Percentiles rank a stretch among this genome's conserved stretches.
Evolutionary conservation across 2,113 vertebrate genomes (phyloP).

Genomic region (Notothenia coriiceps): DNA sequence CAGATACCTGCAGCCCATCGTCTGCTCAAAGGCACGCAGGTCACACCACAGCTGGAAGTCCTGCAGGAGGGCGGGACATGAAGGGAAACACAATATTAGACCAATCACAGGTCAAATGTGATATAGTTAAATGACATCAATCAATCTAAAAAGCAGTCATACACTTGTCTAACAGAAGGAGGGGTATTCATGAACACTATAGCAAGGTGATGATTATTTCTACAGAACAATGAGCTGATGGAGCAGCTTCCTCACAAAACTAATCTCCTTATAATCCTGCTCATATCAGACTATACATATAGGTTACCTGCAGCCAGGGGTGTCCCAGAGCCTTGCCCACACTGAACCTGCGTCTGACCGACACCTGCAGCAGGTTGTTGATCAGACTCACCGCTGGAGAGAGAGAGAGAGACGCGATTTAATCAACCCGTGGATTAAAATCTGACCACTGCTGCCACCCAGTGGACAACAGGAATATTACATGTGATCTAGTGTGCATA

Average conservation of each 20-base stretch:
- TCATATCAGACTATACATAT: not conserved
- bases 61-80: conserved; percentile 49
- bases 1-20: conserved; percentile 79
- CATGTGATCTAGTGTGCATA: too few relatives aligned
- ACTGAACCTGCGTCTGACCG: conserved; percentile 78
- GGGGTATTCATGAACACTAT: too few relatives aligned
- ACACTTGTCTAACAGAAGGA: too few relatives aligned
- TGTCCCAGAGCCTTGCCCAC: conserved; percentile 84
- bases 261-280: not conserved
- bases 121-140: too few relatives aligned
- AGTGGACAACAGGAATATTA: conserved; percentile 28
- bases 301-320: conserved; percentile 82
- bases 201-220: too few relatives aligned
- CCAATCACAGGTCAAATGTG: too few relatives aligned
- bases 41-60: conserved; percentile 85
- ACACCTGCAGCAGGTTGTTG: conserved; percentile 86
- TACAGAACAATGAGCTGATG: too few relatives aligned
- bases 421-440: too few relatives aligned
- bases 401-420: not conserved
- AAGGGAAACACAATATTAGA: too few relatives aligned
- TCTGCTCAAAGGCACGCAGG: conserved; percentile 80
- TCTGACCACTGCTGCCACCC: not conserved
- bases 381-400: conserved; percentile 83
- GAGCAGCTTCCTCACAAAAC: too few relatives aligned
- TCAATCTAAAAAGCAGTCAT: too few relatives aligned